Evolutionary conservation across 2,888 invertebrate species (phyloP).

Genomic region (Stenolophus ochropezus): DNA sequence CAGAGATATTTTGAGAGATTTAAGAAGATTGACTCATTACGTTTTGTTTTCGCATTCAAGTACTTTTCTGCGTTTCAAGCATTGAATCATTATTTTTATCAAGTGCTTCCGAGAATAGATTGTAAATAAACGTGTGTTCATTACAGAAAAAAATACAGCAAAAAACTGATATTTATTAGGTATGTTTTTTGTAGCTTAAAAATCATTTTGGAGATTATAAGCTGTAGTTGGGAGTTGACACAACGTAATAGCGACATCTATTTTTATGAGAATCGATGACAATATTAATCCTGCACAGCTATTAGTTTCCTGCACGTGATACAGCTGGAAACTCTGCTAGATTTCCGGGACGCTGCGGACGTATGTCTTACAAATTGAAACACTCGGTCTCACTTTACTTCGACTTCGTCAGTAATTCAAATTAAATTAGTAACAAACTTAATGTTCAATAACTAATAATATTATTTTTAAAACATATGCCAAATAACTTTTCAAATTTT

Average conservation of each 20-base stretch:
- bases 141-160: not conserved
- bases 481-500: too few species aligned
- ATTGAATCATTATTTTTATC: not conserved
- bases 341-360: not conserved
- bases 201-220: not conserved
- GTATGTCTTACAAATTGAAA: too few species aligned
- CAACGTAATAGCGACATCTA: conserved; percentile 38
- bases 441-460: too few species aligned
- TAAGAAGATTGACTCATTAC: too few species aligned
- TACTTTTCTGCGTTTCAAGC: not conserved
- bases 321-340: not conserved
- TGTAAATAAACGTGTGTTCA: not conserved
- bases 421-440: too few species aligned
- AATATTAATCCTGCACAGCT: conserved; percentile 43
- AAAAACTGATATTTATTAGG: not conserved
- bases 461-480: too few species aligned
- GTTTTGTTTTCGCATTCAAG: not conserved
- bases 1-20: too few species aligned
- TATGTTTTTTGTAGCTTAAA: not conserved
- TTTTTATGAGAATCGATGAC: conserved; percentile 43
- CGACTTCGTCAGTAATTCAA: too few species aligned
- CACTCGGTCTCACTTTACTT: too few species aligned
- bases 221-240: not conserved
- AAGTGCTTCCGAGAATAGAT: not conserved
- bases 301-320: conserved; percentile 34